Conservation (phyloP, 2,113 vertebrate genomes). For the Neolamprologus falcicula region DNA sequence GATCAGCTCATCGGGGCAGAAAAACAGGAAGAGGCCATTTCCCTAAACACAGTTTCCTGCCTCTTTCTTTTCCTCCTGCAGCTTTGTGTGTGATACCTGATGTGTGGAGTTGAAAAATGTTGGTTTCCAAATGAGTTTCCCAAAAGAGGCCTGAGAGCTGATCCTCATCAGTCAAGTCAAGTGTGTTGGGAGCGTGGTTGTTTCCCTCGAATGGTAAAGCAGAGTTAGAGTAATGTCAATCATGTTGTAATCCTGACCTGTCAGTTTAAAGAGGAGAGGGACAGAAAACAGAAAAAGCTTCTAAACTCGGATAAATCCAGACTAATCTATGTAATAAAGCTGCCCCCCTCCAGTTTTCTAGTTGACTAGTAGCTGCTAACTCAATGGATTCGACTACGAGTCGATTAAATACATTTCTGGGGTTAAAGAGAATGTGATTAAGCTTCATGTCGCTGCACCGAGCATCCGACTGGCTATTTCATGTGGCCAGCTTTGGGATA, state of each 20-base stretch:
- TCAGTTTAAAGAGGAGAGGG: not conserved
- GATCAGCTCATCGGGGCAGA: not conserved
- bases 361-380: not conserved
- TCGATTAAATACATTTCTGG: not conserved
- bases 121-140: not conserved
- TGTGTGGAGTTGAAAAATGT: not conserved
- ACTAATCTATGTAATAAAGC: not conserved
- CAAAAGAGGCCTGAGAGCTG: not conserved
- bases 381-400: not conserved
- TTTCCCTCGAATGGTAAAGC: not conserved
- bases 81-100: not conserved
- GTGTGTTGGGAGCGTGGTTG: not conserved
- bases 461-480: not conserved
- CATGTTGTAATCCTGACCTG: not conserved
- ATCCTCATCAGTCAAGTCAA: not conserved
- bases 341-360: not conserved
- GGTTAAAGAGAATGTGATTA: not conserved
- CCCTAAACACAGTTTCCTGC: conserved; percentile 37
- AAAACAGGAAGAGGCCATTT: conserved; percentile 51
- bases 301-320: not conserved
- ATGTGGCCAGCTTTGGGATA: fast-evolving
- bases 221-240: not conserved
- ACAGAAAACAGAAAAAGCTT: not conserved
- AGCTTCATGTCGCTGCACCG: not conserved
- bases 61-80: not conserved